Conservation (phyloP, 2,797 vertebrate species). For the Peromyscus melanophrys region DNA sequence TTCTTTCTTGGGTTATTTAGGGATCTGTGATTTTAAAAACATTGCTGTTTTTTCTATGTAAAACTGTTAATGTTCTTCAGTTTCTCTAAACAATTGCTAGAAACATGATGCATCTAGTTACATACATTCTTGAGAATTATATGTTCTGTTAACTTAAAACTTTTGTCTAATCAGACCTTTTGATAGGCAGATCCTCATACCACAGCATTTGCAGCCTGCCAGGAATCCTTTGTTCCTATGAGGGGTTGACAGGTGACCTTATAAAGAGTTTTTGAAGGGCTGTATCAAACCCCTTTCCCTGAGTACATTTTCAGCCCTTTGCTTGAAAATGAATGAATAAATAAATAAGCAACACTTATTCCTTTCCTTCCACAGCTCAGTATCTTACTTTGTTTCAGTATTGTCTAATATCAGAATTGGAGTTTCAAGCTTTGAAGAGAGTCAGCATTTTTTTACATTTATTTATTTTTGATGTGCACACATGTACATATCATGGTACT, state of each 20-base stretch:
- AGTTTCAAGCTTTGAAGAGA: slow-evolving; percentile 12
- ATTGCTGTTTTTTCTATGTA: background rate
- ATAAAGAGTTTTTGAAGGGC: slow-evolving; percentile 31
- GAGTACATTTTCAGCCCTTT: background rate
- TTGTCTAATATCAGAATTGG: background rate
- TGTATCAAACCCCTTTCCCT: slow-evolving; percentile 15
- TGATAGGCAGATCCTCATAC: background rate
- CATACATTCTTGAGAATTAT: slow-evolving; percentile 16
- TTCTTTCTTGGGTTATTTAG: slow-evolving; percentile 32
- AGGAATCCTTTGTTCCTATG: background rate
- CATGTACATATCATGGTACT: background rate
- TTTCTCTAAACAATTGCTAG: background rate
- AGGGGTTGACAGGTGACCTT: background rate
- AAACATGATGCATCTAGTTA: background rate
- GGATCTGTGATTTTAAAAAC: background rate
- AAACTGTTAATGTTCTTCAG: slow-evolving; percentile 16
- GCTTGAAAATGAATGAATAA: background rate
- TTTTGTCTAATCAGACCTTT: slow-evolving; percentile 40
- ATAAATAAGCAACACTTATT: background rate
- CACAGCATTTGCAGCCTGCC: background rate
- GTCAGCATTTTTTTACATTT: background rate
- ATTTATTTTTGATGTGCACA: background rate
- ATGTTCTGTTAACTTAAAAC: background rate
- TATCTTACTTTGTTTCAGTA: background rate
- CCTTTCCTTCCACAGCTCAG: background rate